phyloP scores from a whole-genome alignment of 2,888 invertebrate species.

The Halictus ligatus region DNA sequence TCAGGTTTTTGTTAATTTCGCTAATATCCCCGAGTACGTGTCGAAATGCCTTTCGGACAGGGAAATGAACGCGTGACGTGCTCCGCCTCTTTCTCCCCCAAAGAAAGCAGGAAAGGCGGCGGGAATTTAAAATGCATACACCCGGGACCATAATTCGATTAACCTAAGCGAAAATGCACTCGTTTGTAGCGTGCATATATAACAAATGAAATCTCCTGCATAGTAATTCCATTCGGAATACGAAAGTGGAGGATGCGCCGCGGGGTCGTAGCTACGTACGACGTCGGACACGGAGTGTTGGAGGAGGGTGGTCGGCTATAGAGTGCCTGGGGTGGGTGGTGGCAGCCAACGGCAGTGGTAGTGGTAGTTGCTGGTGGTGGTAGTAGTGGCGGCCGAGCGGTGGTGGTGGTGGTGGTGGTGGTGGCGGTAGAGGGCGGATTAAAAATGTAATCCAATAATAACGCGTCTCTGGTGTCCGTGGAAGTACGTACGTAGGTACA shows the following conservation, averaged over 20 bases:
- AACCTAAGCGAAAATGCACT: slow-evolving; percentile 83
- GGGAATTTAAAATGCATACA: slow-evolving; percentile 81
- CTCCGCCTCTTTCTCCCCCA: slow-evolving; percentile 15
- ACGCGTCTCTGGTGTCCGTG: slow-evolving; percentile 83
- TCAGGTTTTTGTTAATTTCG: background rate
- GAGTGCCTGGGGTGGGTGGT: slow-evolving; percentile 33
- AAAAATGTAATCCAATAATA: slow-evolving; percentile 85
- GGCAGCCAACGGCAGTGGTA: slow-evolving; percentile 40
- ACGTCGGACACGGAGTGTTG: slow-evolving; percentile 70
- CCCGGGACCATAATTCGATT: slow-evolving; percentile 81
- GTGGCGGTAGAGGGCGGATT: slow-evolving; percentile 80
- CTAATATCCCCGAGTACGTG: slow-evolving; percentile 10
- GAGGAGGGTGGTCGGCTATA: slow-evolving; percentile 65
- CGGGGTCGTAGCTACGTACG: slow-evolving; percentile 76
- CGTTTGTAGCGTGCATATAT: slow-evolving; percentile 81
- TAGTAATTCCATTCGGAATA: slow-evolving; percentile 84
- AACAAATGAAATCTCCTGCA: slow-evolving; percentile 84
- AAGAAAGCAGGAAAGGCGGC: slow-evolving; percentile 67
- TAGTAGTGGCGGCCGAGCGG: slow-evolving; percentile 55
- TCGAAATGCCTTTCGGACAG: background rate
- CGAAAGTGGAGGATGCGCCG: slow-evolving; percentile 82
- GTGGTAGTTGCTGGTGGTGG: slow-evolving; percentile 55
- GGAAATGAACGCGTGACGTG: slow-evolving; percentile 21
- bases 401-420: slow-evolving; percentile 58
- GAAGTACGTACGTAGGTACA: slow-evolving; percentile 75